Percentiles rank a stretch among this genome's conserved stretches.
phyloP scores from a whole-genome alignment of 2,113 vertebrate genomes.

The Seriola quinqueradiata region DNA sequence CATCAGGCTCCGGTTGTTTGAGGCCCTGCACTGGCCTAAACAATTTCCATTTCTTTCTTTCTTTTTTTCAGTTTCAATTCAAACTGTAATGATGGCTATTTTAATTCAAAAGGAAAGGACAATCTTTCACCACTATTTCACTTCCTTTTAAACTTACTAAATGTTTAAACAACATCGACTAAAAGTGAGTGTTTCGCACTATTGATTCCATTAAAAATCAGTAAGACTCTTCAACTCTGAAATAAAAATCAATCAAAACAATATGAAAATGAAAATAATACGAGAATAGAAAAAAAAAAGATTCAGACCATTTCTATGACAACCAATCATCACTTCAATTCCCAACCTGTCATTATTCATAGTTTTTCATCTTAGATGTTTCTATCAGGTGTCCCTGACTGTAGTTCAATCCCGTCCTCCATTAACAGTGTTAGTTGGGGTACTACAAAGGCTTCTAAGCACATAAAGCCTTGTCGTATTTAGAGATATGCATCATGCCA shows the following conservation, averaged over 20 bases:
- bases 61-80: slow-evolving; percentile 12
- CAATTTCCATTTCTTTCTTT: neutral
- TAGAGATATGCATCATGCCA: neutral
- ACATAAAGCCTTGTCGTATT: too few relatives aligned
- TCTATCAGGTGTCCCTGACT: neutral
- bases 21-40: neutral
- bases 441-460: too few relatives aligned
- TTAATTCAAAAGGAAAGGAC: neutral
- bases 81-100: neutral
- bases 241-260: neutral
- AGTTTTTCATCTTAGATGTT: neutral
- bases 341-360: neutral
- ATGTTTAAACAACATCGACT: neutral
- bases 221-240: neutral
- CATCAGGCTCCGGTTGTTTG: slow-evolving; percentile 34
- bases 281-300: too few relatives aligned
- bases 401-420: neutral
- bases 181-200: neutral
- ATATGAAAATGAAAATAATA: neutral
- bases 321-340: neutral
- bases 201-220: neutral
- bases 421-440: too few relatives aligned
- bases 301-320: neutral
- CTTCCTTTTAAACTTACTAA: neutral
- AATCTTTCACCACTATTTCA: neutral